Conservation (phyloP, 2,113 vertebrate species). For the Apus apus region DNA sequence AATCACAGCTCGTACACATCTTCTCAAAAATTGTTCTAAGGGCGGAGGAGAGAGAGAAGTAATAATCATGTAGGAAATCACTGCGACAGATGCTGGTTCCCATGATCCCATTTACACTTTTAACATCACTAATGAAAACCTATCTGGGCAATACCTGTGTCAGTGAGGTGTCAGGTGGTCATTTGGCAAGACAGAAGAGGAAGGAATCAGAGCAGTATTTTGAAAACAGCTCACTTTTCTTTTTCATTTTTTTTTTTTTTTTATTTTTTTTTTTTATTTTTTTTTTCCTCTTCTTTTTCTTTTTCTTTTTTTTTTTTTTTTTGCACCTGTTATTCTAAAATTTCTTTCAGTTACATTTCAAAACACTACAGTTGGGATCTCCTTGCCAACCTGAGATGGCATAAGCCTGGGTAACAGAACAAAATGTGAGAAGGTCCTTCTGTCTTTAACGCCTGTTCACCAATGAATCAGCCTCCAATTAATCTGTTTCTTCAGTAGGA, state of each 20-base stretch:
- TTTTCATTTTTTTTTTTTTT: background rate
- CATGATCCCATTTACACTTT: constrained; percentile 77
- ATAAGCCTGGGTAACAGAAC: constrained; percentile 89
- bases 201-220: constrained; percentile 77
- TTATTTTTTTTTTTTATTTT: constrained; percentile 44
- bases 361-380: constrained; percentile 87
- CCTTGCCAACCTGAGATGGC: constrained; percentile 90
- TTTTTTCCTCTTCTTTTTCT: constrained; percentile 64
- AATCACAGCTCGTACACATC: constrained; percentile 66
- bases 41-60: background rate
- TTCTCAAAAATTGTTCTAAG: constrained; percentile 62
- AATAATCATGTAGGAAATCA: constrained; percentile 79
- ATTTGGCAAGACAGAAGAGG: constrained; percentile 76
- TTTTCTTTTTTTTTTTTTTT: constrained; percentile 20
- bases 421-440: constrained; percentile 89
- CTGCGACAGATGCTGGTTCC: constrained; percentile 84
- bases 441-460: constrained; percentile 86
- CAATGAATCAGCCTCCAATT: constrained; percentile 89
- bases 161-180: constrained; percentile 81
- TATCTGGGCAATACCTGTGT: constrained; percentile 90
- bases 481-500: constrained; percentile 95
- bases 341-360: constrained; percentile 87
- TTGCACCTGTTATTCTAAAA: constrained; percentile 90
- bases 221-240: constrained; percentile 73
- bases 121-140: constrained; percentile 81